A percentile compares a stretch with the other conserved stretches of the same genome.
Evolutionary conservation across 2,797 vertebrate genomes (phyloP).

Genomic region (Anableps anableps): DNA sequence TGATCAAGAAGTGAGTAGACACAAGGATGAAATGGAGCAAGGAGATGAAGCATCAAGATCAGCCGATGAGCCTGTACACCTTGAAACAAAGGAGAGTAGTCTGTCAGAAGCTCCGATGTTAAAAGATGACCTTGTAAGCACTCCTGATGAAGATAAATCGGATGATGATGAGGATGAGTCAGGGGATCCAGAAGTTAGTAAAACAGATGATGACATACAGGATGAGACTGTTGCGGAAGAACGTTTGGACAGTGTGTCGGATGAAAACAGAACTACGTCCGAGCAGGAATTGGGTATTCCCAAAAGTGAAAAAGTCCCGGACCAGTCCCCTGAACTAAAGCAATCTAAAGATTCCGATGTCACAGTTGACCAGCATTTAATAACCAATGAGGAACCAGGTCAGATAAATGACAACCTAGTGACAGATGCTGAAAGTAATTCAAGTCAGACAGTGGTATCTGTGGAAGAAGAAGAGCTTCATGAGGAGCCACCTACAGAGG

Average conservation of each 20-base stretch:
- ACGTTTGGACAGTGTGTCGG: conserved; percentile 6
- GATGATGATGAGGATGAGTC: conserved; percentile 14
- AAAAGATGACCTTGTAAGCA: conserved; percentile 13
- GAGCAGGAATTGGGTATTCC: conserved; percentile 9
- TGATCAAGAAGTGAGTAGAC: conserved; percentile 12
- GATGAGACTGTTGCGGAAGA: conserved; percentile 17
- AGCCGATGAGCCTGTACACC: conserved; percentile 15
- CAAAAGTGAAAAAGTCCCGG: conserved; percentile 6
- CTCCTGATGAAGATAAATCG: conserved; percentile 9
- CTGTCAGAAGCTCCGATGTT: background rate
- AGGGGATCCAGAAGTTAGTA: conserved; percentile 12
- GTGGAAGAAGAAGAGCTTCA: conserved; percentile 29
- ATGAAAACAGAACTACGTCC: conserved; percentile 27
- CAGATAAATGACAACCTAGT: conserved; percentile 7
- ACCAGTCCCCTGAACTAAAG: conserved; percentile 4
- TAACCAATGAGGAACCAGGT: conserved; percentile 5
- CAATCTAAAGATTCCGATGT: conserved; percentile 12
- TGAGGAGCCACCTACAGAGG: conserved; percentile 36
- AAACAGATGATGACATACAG: conserved; percentile 11
- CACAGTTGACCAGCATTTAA: conserved; percentile 10
- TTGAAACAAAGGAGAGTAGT: conserved; percentile 26
- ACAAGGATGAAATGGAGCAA: conserved; percentile 8
- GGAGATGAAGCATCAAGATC: conserved; percentile 28
- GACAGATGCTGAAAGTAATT: conserved; percentile 35
- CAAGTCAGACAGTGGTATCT: conserved; percentile 17